A percentile compares a stretch with the other conserved stretches of the same genome.
Evolutionary conservation across 2,888 invertebrate species (phyloP).

Genomic region (Balanococcus diminutus): DNA sequence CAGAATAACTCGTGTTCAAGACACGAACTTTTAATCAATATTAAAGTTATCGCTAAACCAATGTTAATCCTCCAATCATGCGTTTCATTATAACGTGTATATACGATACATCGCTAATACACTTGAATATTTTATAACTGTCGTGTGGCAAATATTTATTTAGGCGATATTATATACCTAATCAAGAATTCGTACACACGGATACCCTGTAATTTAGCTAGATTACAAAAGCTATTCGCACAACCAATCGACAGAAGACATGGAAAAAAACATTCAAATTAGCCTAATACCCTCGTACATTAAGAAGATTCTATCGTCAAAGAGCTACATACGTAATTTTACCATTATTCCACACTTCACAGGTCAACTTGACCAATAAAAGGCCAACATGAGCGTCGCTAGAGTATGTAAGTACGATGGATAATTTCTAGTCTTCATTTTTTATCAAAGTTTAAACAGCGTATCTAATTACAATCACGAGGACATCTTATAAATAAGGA

Average conservation of each 20-base stretch:
- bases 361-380: too few species aligned
- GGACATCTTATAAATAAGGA: background rate
- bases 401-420: too few species aligned
- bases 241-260: background rate
- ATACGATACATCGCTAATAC: background rate
- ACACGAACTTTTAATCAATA: constrained; percentile 27
- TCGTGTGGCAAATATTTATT: background rate
- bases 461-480: background rate
- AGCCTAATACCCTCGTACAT: background rate
- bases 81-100: constrained; percentile 21
- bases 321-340: background rate
- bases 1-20: constrained; percentile 5
- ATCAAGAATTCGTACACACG: background rate
- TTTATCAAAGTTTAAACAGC: background rate
- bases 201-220: background rate
- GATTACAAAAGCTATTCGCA: background rate
- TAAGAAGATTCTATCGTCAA: background rate
- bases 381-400: too few species aligned
- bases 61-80: constrained; percentile 18
- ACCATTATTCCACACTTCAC: too few species aligned
- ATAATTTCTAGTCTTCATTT: background rate
- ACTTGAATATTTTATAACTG: background rate
- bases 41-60: constrained; percentile 19
- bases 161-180: background rate
- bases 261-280: background rate